Conservation (phyloP, 2,888 invertebrate genomes). For the Molanna angustata region DNA sequence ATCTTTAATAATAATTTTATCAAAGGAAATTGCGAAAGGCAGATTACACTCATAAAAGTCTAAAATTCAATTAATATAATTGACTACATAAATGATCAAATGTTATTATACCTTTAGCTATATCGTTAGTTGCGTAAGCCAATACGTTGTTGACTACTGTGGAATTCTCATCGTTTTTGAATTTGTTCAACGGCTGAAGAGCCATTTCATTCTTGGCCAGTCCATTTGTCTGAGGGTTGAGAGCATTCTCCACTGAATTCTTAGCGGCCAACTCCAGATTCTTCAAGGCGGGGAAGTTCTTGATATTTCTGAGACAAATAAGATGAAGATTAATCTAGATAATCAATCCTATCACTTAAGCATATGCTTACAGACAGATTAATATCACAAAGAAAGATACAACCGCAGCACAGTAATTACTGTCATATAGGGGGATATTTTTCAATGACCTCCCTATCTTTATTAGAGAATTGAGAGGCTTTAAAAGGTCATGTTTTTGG, state of each 20-base stretch:
- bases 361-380: background rate
- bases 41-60: too few species aligned
- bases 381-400: background rate
- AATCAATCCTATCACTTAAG: background rate
- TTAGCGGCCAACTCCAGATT: constrained; percentile 52
- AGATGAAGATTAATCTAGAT: background rate
- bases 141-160: constrained; percentile 44
- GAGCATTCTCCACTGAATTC: constrained; percentile 46
- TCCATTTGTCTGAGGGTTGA: constrained; percentile 38
- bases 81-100: too few species aligned
- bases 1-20: too few species aligned
- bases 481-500: too few species aligned
- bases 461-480: too few species aligned
- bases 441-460: too few species aligned
- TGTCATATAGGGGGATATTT: too few species aligned
- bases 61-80: too few species aligned
- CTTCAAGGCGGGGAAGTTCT: constrained; percentile 60
- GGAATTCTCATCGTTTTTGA: constrained; percentile 33
- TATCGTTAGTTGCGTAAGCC: constrained; percentile 62
- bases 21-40: too few species aligned
- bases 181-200: constrained; percentile 38
- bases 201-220: constrained; percentile 57
- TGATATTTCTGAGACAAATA: constrained; percentile 54
- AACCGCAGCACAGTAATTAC: background rate
- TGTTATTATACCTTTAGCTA: constrained; percentile 57